Percentiles rank a stretch among this genome's conserved stretches.
Conservation (phyloP, 2,888 invertebrate genomes). For the Cheilosia impressa region DNA sequence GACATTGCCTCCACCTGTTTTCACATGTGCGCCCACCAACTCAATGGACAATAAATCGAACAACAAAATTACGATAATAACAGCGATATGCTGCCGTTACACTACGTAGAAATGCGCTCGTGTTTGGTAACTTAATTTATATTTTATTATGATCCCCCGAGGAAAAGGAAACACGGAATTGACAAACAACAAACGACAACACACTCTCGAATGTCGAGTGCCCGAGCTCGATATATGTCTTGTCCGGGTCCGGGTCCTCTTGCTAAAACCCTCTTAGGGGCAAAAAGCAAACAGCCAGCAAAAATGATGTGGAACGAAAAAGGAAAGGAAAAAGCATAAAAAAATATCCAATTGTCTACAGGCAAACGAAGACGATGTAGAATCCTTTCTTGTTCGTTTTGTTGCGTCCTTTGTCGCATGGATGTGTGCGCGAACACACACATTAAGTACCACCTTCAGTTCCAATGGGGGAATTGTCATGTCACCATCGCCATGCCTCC, state of each 20-base stretch:
- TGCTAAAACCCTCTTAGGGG: conserved; percentile 32
- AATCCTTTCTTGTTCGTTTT: conserved; percentile 24
- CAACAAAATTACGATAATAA: conserved; percentile 71
- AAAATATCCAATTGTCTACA: conserved; percentile 50
- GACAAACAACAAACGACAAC: conserved; percentile 5
- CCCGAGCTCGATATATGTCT: not conserved
- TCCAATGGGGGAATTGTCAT: conserved; percentile 62
- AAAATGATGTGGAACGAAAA: conserved; percentile 37
- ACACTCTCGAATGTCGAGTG: conserved; percentile 2
- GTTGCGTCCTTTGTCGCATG: conserved; percentile 45
- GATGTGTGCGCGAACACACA: conserved; percentile 34
- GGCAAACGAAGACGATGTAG: conserved; percentile 20
- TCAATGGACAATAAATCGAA: conserved; percentile 68
- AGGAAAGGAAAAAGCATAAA: conserved; percentile 58
- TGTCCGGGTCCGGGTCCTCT: conserved; percentile 1
- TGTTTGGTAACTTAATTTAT: conserved; percentile 73
- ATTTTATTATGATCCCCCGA: conserved; percentile 67
- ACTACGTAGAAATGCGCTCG: conserved; percentile 43
- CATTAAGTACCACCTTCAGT: conserved; percentile 38
- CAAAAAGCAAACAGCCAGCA: conserved; percentile 25
- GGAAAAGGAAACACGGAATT: conserved; percentile 23
- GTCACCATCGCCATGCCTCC: conserved; percentile 36
- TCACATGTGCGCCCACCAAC: not conserved
- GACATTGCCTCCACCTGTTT: conserved; percentile 51
- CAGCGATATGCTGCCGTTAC: conserved; percentile 50